Base-by-base conservation (phyloP, 2,113 vertebrate genomes). In the Scophthalmus maximus region DNA sequence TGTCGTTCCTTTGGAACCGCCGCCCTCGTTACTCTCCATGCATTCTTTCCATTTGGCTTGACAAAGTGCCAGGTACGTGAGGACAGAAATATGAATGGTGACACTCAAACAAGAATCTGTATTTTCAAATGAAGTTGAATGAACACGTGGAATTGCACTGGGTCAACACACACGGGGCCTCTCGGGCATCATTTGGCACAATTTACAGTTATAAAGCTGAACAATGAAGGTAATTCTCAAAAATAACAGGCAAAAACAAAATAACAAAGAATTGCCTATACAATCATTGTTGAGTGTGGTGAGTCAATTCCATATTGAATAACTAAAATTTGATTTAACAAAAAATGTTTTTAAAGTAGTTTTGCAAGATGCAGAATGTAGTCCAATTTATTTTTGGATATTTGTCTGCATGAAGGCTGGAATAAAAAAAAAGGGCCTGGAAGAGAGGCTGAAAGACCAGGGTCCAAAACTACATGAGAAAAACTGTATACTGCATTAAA, bases 221-320 rank as follows among this genome's bases (percentile, higher is more conserved):
- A 53, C 8, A 58, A 50, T 29, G 26, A 52, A 36, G 4, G 36
- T 65, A 57, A 68, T 62, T 32, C 26, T 22, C 27, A 34, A 62
- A n/a, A 57, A 36, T 6, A 20, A 34, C 5, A 72, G n/a, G 8
- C n/a, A 68, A 59, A 20, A 3, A 26, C 34, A 40, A 23, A 51
- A 34, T 18, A 6, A 68, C 26, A 56, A 44, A 4, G 22, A 1
- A 34, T 0, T 64, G 29, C 14, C 40, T 25, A 66, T n/a, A 26
- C 26, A 36, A 47, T 32, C 3, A 53, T 46, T 76, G 26, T 32
- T 42, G 8, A 65, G 5, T 8, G 34, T 29, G 29, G 29, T 17
- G n/a, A n/a, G n/a, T n/a, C n/a, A n/a, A n/a, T n/a, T n/a, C n/a
- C 29, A 60, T 15, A 46, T 5, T 46, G 18, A 22, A 17, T 26